Evolutionary conservation across 1,140 invertebrate species (phyloP).

Genomic region (Aphelenchoides fujianensis): DNA sequence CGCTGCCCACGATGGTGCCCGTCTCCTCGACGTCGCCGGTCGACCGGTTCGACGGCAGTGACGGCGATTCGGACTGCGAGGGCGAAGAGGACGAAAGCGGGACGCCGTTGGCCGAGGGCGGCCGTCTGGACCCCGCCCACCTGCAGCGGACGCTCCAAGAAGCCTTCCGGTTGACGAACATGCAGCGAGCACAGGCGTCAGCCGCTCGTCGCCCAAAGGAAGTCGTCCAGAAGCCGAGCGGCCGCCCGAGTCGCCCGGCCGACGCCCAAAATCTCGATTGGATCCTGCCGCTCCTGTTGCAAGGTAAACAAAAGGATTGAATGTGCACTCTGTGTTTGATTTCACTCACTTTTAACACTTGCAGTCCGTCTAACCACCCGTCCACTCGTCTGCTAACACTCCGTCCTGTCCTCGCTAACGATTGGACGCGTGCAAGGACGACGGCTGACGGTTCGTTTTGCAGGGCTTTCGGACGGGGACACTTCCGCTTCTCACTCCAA

Average conservation of each 20-base stretch:
- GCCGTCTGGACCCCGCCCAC: constrained; percentile 12
- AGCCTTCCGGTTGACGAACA: constrained; percentile 29
- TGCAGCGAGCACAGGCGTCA: constrained; percentile 30
- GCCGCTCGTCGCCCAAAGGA: constrained; percentile 18
- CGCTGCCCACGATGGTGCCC: constrained; percentile 32
- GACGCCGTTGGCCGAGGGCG: background rate
- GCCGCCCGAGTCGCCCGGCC: background rate
- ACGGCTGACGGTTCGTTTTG: constrained; percentile 17
- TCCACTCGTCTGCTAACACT: too few species aligned
- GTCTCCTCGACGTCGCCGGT: constrained; percentile 24
- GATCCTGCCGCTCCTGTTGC: constrained; percentile 31
- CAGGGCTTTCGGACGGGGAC: too few species aligned
- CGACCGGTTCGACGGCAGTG: constrained; percentile 17
- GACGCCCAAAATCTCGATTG: constrained; percentile 1
- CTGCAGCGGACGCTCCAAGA: constrained; percentile 45
- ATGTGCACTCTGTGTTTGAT: too few species aligned
- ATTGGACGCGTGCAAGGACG: too few species aligned
- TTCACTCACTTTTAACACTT: too few species aligned
- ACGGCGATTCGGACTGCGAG: constrained; percentile 29
- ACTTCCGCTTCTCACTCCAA: too few species aligned
- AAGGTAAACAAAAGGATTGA: constrained; percentile 30
- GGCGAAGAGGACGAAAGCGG: constrained; percentile 2
- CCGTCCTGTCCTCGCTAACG: too few species aligned
- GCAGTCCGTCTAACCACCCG: too few species aligned
- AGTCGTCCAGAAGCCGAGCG: background rate